phyloP scores from a whole-genome alignment of 2,888 invertebrate genomes.

The Amphipoea oculea region DNA sequence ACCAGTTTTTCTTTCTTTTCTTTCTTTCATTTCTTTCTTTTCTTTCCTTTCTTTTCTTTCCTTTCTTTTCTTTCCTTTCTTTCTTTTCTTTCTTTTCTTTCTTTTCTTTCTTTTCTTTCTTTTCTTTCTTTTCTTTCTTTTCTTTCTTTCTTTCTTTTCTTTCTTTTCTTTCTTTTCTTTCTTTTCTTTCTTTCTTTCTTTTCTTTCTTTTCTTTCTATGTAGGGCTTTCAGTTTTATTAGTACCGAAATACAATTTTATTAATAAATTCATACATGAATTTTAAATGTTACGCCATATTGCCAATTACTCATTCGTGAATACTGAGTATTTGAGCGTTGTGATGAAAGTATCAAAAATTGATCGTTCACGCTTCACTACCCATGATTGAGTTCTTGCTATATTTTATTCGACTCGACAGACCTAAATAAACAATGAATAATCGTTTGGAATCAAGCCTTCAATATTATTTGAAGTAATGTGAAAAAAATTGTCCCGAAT shows the following conservation, averaged over 20 bases:
- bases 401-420: conserved; percentile 44
- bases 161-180: no score
- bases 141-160: no score
- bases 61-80: no score
- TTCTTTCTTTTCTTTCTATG: no score
- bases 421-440: conserved; percentile 37
- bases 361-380: conserved; percentile 42
- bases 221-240: neutral
- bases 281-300: conserved; percentile 14
- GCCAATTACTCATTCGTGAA: conserved; percentile 24
- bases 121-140: no score
- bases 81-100: no score
- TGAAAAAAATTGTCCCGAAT: neutral
- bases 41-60: no score
- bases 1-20: no score
- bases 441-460: conserved; percentile 1
- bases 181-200: no score
- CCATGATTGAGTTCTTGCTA: conserved; percentile 37
- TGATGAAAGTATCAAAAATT: conserved; percentile 61
- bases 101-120: no score
- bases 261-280: neutral
- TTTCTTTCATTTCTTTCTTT: no score
- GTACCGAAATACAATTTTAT: neutral
- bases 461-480: conserved; percentile 16
- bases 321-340: conserved; percentile 13